phyloP scores from a whole-genome alignment of 92 coral and sea anemone species.

The Parazoanthus darwini region DNA sequence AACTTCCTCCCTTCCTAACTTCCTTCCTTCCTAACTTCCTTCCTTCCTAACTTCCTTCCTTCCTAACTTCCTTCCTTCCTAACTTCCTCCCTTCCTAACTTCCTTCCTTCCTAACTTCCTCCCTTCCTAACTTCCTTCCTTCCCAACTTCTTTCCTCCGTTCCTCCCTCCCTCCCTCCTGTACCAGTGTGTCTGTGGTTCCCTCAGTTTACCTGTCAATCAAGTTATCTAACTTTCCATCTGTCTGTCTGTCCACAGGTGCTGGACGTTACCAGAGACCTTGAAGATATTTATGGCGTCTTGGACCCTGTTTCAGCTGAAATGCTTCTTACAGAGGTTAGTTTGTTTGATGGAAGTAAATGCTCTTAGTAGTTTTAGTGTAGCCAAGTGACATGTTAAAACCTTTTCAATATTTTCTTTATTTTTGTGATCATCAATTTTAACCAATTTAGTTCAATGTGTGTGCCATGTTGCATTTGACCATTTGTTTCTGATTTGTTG shows the following conservation, averaged over 20 bases:
- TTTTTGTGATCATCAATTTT: not conserved
- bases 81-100: too few species aligned
- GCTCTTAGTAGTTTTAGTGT: not conserved
- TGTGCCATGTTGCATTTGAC: not conserved
- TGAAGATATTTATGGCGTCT: slow-evolving; percentile 50
- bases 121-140: too few species aligned
- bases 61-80: too few species aligned
- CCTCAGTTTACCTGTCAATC: not conserved
- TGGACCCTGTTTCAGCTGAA: slow-evolving; percentile 76
- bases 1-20: too few species aligned
- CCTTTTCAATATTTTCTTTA: too few species aligned
- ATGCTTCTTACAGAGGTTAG: slow-evolving; percentile 67
- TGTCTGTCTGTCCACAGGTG: slow-evolving; percentile 32
- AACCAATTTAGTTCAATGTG: not conserved
- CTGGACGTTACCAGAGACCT: slow-evolving; percentile 62
- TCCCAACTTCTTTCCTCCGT: too few species aligned
- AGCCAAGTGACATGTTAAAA: not conserved
- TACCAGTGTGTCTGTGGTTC: not conserved
- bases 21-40: too few species aligned
- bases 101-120: too few species aligned
- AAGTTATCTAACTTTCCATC: not conserved
- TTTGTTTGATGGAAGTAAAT: not conserved
- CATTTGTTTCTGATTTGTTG: not conserved
- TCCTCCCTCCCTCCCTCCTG: not conserved
- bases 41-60: too few species aligned